Conservation (phyloP, 2,797 vertebrate species). For the Hemitrygon akajei region DNA sequence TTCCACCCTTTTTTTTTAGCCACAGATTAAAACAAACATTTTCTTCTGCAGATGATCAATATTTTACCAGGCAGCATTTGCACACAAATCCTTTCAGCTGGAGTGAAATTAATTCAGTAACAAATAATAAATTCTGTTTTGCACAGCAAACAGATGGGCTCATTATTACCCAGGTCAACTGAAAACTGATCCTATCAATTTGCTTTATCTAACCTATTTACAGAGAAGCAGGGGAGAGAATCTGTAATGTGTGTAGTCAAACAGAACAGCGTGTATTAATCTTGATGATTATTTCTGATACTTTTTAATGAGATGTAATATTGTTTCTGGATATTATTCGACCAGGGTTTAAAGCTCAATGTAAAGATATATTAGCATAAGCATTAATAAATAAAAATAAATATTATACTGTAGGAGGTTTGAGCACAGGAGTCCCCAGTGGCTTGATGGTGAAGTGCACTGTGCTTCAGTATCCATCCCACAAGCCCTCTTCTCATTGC, state of each 20-base stretch:
- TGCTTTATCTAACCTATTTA: conserved; percentile 49
- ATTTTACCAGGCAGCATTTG: conserved; percentile 25
- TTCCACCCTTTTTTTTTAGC: neutral
- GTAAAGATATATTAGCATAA: neutral
- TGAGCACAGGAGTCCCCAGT: neutral
- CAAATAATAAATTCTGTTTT: conserved; percentile 48
- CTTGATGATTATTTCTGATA: neutral
- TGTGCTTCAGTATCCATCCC: too few relatives aligned
- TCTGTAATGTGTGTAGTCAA: conserved; percentile 49
- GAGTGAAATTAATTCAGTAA: conserved; percentile 47
- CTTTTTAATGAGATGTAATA: neutral
- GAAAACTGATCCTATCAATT: conserved; percentile 48
- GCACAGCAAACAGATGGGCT: conserved; percentile 50
- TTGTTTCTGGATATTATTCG: neutral
- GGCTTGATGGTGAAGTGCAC: neutral
- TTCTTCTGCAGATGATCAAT: neutral
- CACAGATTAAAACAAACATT: neutral
- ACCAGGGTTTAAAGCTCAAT: neutral
- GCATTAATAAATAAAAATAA: neutral
- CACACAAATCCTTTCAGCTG: conserved; percentile 45
- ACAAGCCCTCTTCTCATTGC: too few relatives aligned
- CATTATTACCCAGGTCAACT: conserved; percentile 48
- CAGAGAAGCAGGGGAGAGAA: conserved; percentile 48
- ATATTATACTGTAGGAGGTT: neutral
- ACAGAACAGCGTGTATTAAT: conserved; percentile 39